phyloP scores from a whole-genome alignment of 1,140 invertebrate genomes.

The Scaptomyza pallida region DNA sequence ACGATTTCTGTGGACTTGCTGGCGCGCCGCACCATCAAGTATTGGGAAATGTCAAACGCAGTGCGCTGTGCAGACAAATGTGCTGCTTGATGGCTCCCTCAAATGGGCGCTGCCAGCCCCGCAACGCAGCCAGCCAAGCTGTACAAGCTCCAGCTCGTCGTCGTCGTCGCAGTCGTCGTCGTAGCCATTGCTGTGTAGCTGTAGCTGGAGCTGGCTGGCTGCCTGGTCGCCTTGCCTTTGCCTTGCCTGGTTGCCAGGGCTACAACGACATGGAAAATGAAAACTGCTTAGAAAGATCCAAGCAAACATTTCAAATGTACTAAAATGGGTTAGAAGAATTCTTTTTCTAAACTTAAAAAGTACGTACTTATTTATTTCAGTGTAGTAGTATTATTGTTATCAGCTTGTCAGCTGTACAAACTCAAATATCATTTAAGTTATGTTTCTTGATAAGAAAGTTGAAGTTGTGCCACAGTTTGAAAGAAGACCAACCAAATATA shows the following conservation, averaged over 20 bases:
- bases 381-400: conserved; percentile 24
- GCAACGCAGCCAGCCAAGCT: conserved; percentile 55
- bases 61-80: conserved; percentile 58
- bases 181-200: conserved; percentile 54
- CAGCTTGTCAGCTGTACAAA: conserved; percentile 68
- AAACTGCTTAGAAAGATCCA: conserved; percentile 14
- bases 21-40: conserved; percentile 81
- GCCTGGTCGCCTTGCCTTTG: conserved; percentile 50
- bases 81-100: conserved; percentile 76
- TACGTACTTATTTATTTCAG: no score
- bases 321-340: no score
- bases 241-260: conserved; percentile 48
- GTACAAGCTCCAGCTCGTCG: conserved; percentile 41
- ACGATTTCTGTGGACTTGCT: conserved; percentile 62
- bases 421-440: conserved; percentile 68
- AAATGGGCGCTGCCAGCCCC: conserved; percentile 76
- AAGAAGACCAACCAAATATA: conserved; percentile 13
- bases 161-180: conserved; percentile 31
- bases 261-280: conserved; percentile 36
- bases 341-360: no score
- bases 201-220: conserved; percentile 60
- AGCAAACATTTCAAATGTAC: conserved; percentile 2
- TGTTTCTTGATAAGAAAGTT: conserved; percentile 54
- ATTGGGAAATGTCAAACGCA: conserved; percentile 81
- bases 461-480: conserved; percentile 12